Base-by-base conservation (phyloP, 1,140 invertebrate genomes). In the Lepidurus apus region DNA sequence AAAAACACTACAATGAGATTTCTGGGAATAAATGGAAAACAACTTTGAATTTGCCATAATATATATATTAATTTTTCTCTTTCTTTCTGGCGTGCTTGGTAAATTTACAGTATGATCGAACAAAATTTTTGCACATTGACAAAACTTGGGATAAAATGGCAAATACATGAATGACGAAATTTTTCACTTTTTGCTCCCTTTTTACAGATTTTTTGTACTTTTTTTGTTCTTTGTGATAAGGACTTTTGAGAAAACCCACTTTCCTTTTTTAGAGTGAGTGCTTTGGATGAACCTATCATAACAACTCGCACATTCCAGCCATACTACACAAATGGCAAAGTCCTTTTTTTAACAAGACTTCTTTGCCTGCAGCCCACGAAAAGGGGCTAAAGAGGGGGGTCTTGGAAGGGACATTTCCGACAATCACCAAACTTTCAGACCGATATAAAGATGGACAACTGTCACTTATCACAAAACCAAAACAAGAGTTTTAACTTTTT, bases 91-190 rank as follows among this genome's bases (percentile, higher is more conserved):
- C n/a, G 53, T 65, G 53, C 53, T 65, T 65, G 53, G 53, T 65
- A 65, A 17, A 13, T 65, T 65, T 65, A 65, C 53, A 65, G 1
- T 47, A 47, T 4, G 17, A 65, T 21, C 53, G 53, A 65, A 65
- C 53, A 17, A 65, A 65, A 65, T 13, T 65, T 65, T 65, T 65
- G 53, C 53, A 65, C 53, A 65, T 65, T 13, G 53, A 65, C 13
- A 65, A 34, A 17, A 65, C 53, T 65, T 8, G 8, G 53, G 13
- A 65, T 65, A 65, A 65, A 65, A 65, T 65, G 53, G 53, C 53
- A 65, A 65, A 65, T 65, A 65, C 53, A 65, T 65, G 53, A 65
- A 65, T 65, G 53, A 65, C 53, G 21, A 65, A 65, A 65, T n/a
- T 21, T 65, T 65, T 21, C 17, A 21, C n/a, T 65, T 65, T 65